phyloP scores from a whole-genome alignment of 2,113 vertebrate genomes.

The Egretta garzetta region DNA sequence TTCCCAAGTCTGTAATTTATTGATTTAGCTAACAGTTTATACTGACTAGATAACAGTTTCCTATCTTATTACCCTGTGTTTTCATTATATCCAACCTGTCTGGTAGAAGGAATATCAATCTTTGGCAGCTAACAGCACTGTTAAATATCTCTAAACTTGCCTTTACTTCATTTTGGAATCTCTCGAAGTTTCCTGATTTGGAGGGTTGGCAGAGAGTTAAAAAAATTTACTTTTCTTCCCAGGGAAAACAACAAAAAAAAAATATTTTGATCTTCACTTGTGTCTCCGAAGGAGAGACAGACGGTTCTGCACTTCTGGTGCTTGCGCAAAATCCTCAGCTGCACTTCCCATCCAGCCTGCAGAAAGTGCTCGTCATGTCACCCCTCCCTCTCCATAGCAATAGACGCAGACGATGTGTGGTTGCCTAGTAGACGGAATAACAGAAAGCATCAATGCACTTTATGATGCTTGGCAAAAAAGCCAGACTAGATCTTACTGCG shows the following conservation, averaged over 20 bases:
- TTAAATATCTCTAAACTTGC: constrained; percentile 18
- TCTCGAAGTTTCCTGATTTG: neutral
- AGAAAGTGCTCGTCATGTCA: neutral
- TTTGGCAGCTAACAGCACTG: constrained; percentile 26
- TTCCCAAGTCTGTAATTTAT: constrained; percentile 49
- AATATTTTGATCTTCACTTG: neutral
- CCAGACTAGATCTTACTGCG: neutral
- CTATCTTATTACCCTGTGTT: constrained; percentile 45
- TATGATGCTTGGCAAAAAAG: neutral
- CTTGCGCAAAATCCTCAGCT: neutral
- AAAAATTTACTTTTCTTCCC: neutral
- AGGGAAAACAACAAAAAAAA: neutral
- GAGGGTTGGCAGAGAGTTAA: neutral
- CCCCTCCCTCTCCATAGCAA: neutral
- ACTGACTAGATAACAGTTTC: constrained; percentile 55
- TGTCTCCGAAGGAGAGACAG: neutral
- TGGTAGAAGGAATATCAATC: constrained; percentile 29
- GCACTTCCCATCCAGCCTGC: neutral
- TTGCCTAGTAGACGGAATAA: constrained; percentile 17
- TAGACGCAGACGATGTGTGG: neutral
- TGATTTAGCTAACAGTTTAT: constrained; percentile 56
- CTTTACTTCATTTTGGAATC: neutral
- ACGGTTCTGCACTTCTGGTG: neutral
- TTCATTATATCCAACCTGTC: constrained; percentile 47
- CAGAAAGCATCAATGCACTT: constrained; percentile 14